phyloP scores from a whole-genome alignment of 2,113 vertebrate genomes.

The Pedionomus torquatus region DNA sequence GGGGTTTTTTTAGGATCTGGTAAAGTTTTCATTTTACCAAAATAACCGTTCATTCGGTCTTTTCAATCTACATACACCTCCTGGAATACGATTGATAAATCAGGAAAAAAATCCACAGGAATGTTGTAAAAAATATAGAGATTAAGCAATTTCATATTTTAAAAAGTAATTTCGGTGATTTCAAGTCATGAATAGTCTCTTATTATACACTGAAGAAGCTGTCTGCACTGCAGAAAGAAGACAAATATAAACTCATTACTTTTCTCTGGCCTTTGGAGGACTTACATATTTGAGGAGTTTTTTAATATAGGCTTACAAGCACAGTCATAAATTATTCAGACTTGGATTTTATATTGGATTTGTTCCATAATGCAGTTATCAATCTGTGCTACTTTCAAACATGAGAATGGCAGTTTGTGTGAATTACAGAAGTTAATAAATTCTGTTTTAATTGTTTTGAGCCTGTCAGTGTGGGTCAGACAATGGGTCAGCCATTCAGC shows the following conservation, averaged over 20 bases:
- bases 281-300: not conserved
- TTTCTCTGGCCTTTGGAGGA: conserved; percentile 7
- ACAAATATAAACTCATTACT: conserved; percentile 36
- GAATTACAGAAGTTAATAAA: conserved; percentile 33
- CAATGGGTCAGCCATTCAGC: not conserved
- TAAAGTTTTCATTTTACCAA: not conserved
- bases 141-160: not conserved
- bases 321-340: conserved; percentile 56
- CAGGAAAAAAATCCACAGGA: not conserved
- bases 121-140: not conserved
- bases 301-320: conserved; percentile 50
- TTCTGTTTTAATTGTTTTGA: conserved; percentile 8
- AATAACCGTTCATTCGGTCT: not conserved
- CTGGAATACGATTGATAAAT: not conserved
- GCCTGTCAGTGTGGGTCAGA: not conserved
- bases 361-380: conserved; percentile 28
- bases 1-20: accelerated
- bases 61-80: not conserved
- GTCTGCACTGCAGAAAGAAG: not conserved
- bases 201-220: not conserved
- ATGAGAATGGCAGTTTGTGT: not conserved
- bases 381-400: not conserved
- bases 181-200: not conserved
- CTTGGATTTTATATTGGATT: conserved; percentile 40
- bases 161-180: not conserved